Base-by-base conservation (phyloP, 2,888 invertebrate species). In the Eugnorisma glareosa region DNA sequence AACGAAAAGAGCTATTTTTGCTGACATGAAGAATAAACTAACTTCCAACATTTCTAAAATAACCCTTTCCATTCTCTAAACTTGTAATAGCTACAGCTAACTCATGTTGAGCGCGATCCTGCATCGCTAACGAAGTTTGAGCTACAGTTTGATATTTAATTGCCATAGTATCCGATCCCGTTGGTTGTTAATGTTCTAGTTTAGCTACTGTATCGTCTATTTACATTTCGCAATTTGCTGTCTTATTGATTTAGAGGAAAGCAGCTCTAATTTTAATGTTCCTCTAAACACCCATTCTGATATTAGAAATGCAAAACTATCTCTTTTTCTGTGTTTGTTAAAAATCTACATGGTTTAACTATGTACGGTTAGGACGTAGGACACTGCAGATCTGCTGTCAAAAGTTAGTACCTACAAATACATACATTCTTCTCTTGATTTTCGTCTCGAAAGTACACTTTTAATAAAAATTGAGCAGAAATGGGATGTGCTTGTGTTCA, bases 91-190 rank as follows among this genome's bases (percentile, higher is more conserved):
- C 57, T 24, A 35, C 40, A 73, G 37, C 48, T 61, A 64, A 68
- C 45, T 48, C 43, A 35, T 45, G 68, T 54, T 45, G 54, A n/a
- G 64, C 31, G 70, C 67, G 64, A 66, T 77, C 75, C 72, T 84
- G 81, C 76, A 77, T 77, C 35, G 24, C 64, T 79, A 79, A 79
- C 69, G 72, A 76, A 80, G 77, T 77, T 81, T 57, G 37, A 61
- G 48, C 75, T 43, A 54, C 67, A 61, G 74, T 85, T 77, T 68
- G 24, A 69, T 73, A 61, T 73, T 63, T 37, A 77, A 85, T 78
- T 79, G 76, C 70, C 81, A 76, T 61, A 70, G 77, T 77, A 77
- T 78, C 77, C 57, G 78, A 79, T 84, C 67, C 74, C 75, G 70
- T 40, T 59, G 69, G 82, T 84, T 82, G 72, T 74, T 31, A 77